Evolutionary conservation across 2,113 vertebrate genomes (phyloP).

Genomic region (Embiotoca jacksoni): DNA sequence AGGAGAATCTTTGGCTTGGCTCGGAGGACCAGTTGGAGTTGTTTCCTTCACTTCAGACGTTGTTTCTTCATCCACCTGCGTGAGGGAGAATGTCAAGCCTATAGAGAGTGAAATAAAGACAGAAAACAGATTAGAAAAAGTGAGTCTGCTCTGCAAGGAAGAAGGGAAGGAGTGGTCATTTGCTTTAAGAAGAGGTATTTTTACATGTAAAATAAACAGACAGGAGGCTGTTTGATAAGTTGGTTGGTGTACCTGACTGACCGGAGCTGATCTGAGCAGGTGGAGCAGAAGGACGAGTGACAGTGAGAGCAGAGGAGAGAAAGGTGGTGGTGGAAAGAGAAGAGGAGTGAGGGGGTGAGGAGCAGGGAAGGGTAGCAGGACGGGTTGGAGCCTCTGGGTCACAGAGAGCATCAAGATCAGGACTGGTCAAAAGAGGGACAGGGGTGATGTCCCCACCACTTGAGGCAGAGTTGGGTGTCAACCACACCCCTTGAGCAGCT

Average conservation of each 20-base stretch:
- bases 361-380: conserved; percentile 35
- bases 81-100: conserved; percentile 41
- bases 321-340: conserved; percentile 44
- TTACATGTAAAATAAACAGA: too few species aligned
- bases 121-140: neutral
- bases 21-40: conserved; percentile 8
- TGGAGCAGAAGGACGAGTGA: conserved; percentile 38
- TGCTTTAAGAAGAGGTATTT: neutral
- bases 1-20: conserved; percentile 25
- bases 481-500: conserved; percentile 47
- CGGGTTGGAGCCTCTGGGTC: conserved; percentile 64
- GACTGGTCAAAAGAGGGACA: conserved; percentile 79
- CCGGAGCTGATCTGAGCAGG: conserved; percentile 37
- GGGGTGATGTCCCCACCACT: conserved; percentile 49
- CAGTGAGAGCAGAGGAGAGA: conserved; percentile 42
- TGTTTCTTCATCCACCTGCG: conserved; percentile 35
- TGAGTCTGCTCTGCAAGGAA: neutral
- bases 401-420: conserved; percentile 85
- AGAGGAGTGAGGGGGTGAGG: conserved; percentile 36
- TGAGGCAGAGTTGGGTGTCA: conserved; percentile 15
- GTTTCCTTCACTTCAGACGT: conserved; percentile 21
- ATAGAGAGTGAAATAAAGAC: neutral
- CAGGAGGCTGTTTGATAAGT: neutral
- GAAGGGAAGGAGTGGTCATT: neutral
- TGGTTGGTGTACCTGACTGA: conserved; percentile 73